These are phyloP conservation scores for Kobus ellipsiprymnus DNA, from an alignment of 2,113 vertebrate genomes.

Conservation along the genomic window DNA sequence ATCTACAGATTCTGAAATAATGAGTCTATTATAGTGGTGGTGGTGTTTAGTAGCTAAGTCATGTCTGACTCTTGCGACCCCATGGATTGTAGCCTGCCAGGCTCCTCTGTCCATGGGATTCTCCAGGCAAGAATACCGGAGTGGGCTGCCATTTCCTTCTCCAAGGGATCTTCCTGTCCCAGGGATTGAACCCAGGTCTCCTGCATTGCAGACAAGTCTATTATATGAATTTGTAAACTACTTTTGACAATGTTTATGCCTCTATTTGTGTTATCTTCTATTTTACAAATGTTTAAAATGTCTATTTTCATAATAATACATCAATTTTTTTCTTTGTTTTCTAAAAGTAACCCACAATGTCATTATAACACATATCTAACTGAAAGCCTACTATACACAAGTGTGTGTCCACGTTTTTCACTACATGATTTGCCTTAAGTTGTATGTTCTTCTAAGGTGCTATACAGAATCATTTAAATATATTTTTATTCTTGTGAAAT, in stretches of 20 bases:
- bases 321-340: not conserved
- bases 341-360: not conserved
- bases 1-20: not conserved
- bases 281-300: not conserved
- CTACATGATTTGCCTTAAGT: not conserved
- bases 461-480: not conserved
- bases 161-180: not conserved
- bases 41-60: not conserved
- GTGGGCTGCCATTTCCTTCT: not conserved
- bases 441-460: not conserved
- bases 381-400: not conserved
- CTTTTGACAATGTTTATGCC: not conserved
- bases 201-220: fast-evolving
- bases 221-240: not conserved
- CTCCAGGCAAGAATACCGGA: not conserved
- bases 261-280: not conserved
- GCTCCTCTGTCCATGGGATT: not conserved
- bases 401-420: not conserved
- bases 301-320: not conserved
- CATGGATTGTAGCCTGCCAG: not conserved
- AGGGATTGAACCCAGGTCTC: not conserved
- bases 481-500: not conserved
- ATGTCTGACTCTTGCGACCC: not conserved
- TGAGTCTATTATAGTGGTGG: not conserved
- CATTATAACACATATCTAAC: not conserved